Conservation (phyloP, 2,113 vertebrate species). For the Bettongia penicillata region DNA sequence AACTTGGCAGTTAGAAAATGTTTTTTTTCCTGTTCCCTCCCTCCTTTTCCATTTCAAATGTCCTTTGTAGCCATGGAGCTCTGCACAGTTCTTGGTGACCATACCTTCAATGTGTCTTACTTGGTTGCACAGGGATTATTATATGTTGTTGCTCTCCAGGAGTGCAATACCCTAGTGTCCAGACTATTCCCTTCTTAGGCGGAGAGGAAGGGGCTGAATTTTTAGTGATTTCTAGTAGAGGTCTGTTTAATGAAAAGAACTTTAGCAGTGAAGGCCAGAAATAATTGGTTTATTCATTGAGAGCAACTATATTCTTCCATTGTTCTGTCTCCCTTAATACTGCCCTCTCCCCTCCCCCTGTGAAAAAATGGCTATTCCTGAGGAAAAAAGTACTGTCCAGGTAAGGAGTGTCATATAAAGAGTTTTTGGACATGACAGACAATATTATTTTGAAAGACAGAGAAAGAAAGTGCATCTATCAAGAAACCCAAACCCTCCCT, state of each 20-base stretch:
- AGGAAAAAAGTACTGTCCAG: neutral
- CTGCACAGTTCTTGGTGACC: neutral
- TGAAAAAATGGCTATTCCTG: neutral
- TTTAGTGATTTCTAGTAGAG: constrained; percentile 23
- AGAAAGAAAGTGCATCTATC: neutral
- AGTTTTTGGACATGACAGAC: neutral
- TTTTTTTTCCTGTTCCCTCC: neutral
- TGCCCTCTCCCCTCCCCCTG: neutral
- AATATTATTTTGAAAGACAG: neutral
- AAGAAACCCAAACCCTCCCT: neutral
- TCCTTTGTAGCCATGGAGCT: neutral
- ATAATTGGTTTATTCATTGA: neutral
- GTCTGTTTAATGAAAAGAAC: constrained; percentile 2
- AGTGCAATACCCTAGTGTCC: constrained; percentile 24
- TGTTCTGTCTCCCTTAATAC: neutral
- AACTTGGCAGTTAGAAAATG: neutral
- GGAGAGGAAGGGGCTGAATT: neutral
- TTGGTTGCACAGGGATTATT: constrained; percentile 22
- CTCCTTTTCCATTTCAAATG: neutral
- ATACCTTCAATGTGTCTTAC: neutral
- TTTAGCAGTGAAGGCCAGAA: neutral
- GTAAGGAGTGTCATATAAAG: neutral
- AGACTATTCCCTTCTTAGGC: neutral
- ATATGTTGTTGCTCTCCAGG: constrained; percentile 31
- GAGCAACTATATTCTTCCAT: neutral